Conservation (phyloP, 2,113 vertebrate species). For the Rhea pennata region DNA sequence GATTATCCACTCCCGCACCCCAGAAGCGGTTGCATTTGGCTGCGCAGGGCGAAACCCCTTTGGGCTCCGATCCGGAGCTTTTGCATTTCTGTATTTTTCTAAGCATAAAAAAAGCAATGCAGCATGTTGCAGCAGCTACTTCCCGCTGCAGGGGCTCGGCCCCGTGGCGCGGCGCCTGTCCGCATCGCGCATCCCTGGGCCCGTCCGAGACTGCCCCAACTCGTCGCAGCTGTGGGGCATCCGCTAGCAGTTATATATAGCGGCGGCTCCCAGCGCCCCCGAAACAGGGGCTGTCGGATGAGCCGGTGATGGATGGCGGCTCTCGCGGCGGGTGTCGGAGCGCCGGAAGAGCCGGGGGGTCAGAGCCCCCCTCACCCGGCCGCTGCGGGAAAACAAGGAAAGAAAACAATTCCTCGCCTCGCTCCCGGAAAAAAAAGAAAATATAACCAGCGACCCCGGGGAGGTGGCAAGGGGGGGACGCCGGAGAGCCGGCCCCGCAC, state of each 20-base stretch:
- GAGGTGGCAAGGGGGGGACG: neutral
- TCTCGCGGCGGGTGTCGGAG: neutral
- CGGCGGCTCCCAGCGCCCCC: conserved; percentile 8
- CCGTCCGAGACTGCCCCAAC: neutral
- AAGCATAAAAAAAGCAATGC: too few relatives aligned
- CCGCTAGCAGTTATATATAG: neutral
- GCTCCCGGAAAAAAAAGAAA: neutral
- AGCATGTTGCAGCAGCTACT: too few relatives aligned
- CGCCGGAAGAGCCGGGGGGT: neutral
- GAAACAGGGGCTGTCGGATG: conserved; percentile 51
- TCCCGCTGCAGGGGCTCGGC: too few relatives aligned
- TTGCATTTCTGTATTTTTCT: too few relatives aligned
- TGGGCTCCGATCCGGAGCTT: too few relatives aligned
- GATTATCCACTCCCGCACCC: too few relatives aligned
- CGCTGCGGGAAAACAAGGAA: neutral
- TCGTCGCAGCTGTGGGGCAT: neutral
- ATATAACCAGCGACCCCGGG: neutral
- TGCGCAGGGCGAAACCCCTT: too few relatives aligned
- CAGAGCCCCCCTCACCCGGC: neutral
- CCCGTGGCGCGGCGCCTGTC: too few relatives aligned
- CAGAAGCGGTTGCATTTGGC: too few relatives aligned
- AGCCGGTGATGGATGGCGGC: neutral
- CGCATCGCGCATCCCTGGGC: too few relatives aligned
- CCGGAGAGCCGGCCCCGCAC: neutral
- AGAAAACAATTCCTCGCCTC: neutral